These are phyloP conservation scores for Agrochola litura DNA, from an alignment of 2,888 invertebrate species.

Conservation along the genomic window DNA sequence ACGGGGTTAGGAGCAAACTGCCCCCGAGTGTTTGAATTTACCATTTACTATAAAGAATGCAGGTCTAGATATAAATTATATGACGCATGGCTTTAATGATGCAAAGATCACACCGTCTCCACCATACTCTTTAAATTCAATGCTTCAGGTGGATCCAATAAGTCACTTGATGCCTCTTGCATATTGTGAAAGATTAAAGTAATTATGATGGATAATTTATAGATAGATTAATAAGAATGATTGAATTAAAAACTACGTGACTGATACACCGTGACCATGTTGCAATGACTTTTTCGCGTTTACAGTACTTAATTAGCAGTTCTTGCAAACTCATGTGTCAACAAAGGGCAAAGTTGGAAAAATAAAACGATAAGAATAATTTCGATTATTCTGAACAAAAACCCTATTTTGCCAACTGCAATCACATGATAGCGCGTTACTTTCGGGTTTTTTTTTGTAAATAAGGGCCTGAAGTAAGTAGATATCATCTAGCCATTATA, in stretches of 20 bases:
- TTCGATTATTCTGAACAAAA: neutral
- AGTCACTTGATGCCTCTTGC: neutral
- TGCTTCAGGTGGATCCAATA: neutral
- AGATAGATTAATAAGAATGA: neutral
- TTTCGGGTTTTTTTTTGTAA: neutral
- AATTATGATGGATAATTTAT: slow-evolving; percentile 11
- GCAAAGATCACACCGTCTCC: neutral
- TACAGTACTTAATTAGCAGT: neutral
- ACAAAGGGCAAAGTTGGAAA: neutral
- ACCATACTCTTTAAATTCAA: neutral
- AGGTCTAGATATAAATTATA: neutral
- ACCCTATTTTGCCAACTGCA: no score
- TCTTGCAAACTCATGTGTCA: neutral
- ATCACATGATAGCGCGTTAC: neutral
- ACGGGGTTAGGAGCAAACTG: neutral
- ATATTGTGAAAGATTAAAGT: slow-evolving; percentile 13
- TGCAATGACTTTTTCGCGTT: neutral
- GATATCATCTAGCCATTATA: neutral
- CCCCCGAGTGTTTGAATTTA: neutral
- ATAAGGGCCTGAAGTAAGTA: neutral
- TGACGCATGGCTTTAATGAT: neutral
- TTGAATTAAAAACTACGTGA: slow-evolving; percentile 2
- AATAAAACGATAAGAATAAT: neutral
- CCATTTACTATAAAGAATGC: neutral
- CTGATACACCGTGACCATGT: neutral